Evolutionary conservation across 1,140 invertebrate species (phyloP).

Genomic region (Eriosoma lanigerum): DNA sequence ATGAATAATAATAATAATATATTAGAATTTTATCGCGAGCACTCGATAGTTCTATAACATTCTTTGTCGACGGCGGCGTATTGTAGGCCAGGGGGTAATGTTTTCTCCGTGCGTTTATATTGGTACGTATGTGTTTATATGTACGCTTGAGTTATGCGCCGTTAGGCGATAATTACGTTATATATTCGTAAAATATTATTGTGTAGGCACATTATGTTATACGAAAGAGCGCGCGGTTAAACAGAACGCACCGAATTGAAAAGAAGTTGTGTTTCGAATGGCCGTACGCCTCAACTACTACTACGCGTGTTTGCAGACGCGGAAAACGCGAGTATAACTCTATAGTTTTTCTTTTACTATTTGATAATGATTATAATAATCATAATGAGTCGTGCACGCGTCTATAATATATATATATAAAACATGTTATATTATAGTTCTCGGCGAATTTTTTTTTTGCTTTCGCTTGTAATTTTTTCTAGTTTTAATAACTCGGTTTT

Average conservation of each 20-base stretch:
- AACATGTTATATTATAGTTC: background rate
- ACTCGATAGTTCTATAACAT: too few relatives aligned
- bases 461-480: slow-evolving; percentile 17
- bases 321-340: slow-evolving; percentile 1
- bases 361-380: too few relatives aligned
- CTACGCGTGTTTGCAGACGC: background rate
- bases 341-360: slow-evolving; percentile 35
- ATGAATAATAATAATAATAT: too few relatives aligned
- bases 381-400: background rate
- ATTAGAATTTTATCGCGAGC: too few relatives aligned
- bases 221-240: background rate
- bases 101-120: background rate
- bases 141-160: background rate
- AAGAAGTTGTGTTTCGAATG: slow-evolving; percentile 16
- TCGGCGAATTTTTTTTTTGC: background rate
- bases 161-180: background rate
- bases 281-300: background rate
- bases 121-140: background rate
- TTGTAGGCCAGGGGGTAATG: too few relatives aligned
- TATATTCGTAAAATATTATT: too few relatives aligned
- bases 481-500: slow-evolving; percentile 36
- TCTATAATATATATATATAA: background rate
- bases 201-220: too few relatives aligned
- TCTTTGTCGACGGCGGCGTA: too few relatives aligned
- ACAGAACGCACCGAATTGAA: slow-evolving; percentile 19